Conservation (phyloP, 2,113 vertebrate species). For the Euleptes europaea region DNA sequence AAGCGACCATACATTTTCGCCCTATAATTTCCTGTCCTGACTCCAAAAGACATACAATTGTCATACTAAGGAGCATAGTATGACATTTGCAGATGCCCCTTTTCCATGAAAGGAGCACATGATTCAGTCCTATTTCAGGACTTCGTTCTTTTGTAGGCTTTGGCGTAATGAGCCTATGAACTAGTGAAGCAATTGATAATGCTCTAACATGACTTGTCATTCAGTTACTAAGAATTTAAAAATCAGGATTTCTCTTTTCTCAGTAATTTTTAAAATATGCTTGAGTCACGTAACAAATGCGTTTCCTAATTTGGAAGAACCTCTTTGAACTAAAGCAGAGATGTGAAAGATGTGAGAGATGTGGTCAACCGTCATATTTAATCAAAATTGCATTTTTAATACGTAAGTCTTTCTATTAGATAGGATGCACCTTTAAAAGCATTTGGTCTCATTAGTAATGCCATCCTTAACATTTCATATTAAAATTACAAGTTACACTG, state of each 20-base stretch:
- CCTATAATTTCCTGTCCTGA: no score
- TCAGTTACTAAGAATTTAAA: not conserved
- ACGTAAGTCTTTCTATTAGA: not conserved
- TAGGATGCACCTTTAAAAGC: not conserved
- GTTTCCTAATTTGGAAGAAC: not conserved
- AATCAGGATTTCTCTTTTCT: constrained; percentile 8
- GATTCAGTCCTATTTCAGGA: not conserved
- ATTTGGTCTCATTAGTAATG: not conserved
- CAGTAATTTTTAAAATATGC: not conserved
- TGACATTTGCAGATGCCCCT: not conserved
- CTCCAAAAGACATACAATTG: no score
- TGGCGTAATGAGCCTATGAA: not conserved
- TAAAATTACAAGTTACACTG: constrained; percentile 10
- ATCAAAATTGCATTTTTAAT: not conserved
- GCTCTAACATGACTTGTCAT: not conserved
- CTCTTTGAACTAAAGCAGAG: not conserved
- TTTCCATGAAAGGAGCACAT: not conserved
- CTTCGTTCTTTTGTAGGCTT: not conserved
- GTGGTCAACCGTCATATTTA: not conserved
- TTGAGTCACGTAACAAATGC: constrained; percentile 4
- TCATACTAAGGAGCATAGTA: no score
- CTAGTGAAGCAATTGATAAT: not conserved
- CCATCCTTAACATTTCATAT: constrained; percentile 10
- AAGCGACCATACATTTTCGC: no score
- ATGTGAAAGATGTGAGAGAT: not conserved